Evolutionary conservation across 2,113 vertebrate species (phyloP).

Genomic region (Sphaerodactylus townsendi): DNA sequence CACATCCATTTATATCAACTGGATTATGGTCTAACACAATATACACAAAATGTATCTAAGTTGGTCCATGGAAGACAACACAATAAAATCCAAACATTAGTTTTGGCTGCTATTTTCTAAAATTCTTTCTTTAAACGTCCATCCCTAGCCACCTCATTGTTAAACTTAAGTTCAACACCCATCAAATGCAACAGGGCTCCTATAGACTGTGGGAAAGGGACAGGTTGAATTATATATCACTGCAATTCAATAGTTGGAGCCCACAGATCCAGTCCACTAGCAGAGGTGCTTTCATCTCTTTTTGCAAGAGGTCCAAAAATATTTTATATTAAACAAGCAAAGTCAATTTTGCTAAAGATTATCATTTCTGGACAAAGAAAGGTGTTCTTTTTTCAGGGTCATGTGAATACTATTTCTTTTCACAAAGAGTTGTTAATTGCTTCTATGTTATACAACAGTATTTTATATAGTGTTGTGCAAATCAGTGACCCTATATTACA

Average conservation of each 20-base stretch:
- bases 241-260: too few species aligned
- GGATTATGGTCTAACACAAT: neutral
- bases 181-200: too few species aligned
- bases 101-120: neutral
- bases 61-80: neutral
- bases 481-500: too few species aligned
- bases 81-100: neutral
- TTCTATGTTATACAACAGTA: slow-evolving; percentile 43
- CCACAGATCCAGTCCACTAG: too few species aligned
- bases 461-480: slow-evolving; percentile 46
- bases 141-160: neutral
- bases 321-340: too few species aligned
- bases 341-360: slow-evolving; percentile 67
- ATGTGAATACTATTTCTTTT: slow-evolving; percentile 42
- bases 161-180: too few species aligned
- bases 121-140: neutral
- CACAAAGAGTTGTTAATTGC: slow-evolving; percentile 49
- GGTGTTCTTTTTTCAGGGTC: neutral
- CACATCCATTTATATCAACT: neutral
- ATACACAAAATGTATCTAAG: neutral
- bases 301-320: too few species aligned
- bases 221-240: neutral
- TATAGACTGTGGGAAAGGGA: neutral
- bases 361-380: slow-evolving; percentile 25
- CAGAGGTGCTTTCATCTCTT: too few species aligned